Base-by-base conservation (phyloP, 2,888 invertebrate genomes). In the Thereva nobilitata region DNA sequence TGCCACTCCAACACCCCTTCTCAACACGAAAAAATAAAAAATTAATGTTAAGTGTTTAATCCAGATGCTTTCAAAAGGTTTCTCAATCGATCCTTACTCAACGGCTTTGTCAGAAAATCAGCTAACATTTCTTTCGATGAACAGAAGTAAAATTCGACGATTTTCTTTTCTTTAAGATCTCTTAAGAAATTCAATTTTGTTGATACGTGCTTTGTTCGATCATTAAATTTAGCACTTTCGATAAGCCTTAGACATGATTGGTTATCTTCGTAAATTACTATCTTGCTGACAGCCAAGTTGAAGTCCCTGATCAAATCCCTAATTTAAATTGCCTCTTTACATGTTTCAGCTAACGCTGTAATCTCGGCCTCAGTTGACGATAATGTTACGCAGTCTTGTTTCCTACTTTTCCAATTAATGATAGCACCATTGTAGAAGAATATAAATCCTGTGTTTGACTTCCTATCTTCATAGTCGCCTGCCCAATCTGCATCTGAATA, bases 371-470 rank as follows among this genome's bases (percentile, higher is more conserved):
- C 34, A 34, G 34, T 50, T 23, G 49, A 50, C 5, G 34, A 50
- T 23, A 34, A 50, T 4, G 49, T 34, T 34, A 50, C 9, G 4
- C 23, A 50, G 12, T 10, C 66, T 69, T 75, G 74, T 45, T 73
- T 73, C 9, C 69, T 49, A 35, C 72, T 72, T 10, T 50, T 57
- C 74, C 75, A 74, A 49, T 68, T 72, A 4, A 74, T 70, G 12
- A 71, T 41, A 23, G 68, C 70, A 9, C 44, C 44, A 57, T 35
- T 45, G 4, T 44, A 57, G 1, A 41, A 35, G 23, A 57, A 57
- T n/a, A 75, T 0, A 49, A 71, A 73, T 10, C 75, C 74, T 45
- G 72, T 75, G 56, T 73, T 72, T 9, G 74, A 76, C 52, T 74
- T 75, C 47, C 74, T 53, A 53, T 73, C 70, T 5, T 12, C 23